Conservation (phyloP, 1,140 invertebrate genomes). For the Halictus rubicundus region DNA sequence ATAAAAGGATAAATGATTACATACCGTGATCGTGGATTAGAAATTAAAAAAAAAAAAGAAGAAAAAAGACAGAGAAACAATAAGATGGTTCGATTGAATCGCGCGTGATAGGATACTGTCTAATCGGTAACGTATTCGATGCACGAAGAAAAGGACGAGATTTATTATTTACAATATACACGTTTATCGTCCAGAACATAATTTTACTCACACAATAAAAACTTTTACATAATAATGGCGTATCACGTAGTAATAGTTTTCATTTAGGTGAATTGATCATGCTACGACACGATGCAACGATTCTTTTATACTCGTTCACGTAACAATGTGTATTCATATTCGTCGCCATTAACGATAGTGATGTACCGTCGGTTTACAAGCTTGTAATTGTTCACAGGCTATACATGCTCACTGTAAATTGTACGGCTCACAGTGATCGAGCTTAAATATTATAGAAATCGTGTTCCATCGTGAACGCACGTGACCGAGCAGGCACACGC, state of each 20-base stretch:
- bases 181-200: slow-evolving; percentile 61
- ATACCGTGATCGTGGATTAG: too few relatives aligned
- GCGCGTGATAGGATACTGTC: neutral
- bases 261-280: slow-evolving; percentile 62
- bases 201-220: slow-evolving; percentile 69
- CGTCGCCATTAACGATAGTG: slow-evolving; percentile 32
- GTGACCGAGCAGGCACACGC: slow-evolving; percentile 18
- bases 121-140: slow-evolving; percentile 30
- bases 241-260: slow-evolving; percentile 60
- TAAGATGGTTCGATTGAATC: neutral
- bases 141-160: slow-evolving; percentile 58
- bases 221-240: slow-evolving; percentile 65
- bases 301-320: slow-evolving; percentile 41
- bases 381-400: slow-evolving; percentile 34
- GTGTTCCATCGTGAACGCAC: slow-evolving; percentile 45
- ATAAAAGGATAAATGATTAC: too few relatives aligned
- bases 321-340: slow-evolving; percentile 44
- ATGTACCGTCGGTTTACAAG: slow-evolving; percentile 25
- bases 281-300: slow-evolving; percentile 40
- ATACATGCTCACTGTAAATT: slow-evolving; percentile 37
- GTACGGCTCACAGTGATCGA: slow-evolving; percentile 41
- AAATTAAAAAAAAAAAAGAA: too few relatives aligned
- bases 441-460: slow-evolving; percentile 50
- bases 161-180: slow-evolving; percentile 60
- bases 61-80: too few relatives aligned